phyloP scores from a whole-genome alignment of 2,888 invertebrate genomes.

The Volucella bombylans region DNA sequence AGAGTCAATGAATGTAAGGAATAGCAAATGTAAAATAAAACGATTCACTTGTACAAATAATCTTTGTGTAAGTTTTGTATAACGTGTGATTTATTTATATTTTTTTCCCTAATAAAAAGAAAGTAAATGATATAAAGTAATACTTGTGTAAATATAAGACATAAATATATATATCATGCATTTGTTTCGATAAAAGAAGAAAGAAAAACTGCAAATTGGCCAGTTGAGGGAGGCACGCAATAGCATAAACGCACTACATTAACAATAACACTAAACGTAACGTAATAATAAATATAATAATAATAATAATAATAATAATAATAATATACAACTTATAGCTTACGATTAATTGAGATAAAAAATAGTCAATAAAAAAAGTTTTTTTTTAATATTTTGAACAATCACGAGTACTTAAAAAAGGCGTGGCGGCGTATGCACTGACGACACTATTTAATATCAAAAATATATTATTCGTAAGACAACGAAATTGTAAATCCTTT shows the following conservation, averaged over 20 bases:
- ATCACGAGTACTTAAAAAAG: slow-evolving; percentile 54
- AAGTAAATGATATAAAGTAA: slow-evolving; percentile 30
- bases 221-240: slow-evolving; percentile 48
- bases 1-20: too few relatives aligned
- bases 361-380: slow-evolving; percentile 37
- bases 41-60: slow-evolving; percentile 13
- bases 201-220: slow-evolving; percentile 51
- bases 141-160: slow-evolving; percentile 32
- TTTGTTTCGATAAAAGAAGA: slow-evolving; percentile 36
- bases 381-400: slow-evolving; percentile 46
- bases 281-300: slow-evolving; percentile 69
- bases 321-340: slow-evolving; percentile 70
- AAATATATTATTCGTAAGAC: slow-evolving; percentile 61
- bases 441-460: slow-evolving; percentile 67
- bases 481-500: slow-evolving; percentile 48
- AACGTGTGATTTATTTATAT: slow-evolving; percentile 13
- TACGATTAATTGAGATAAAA: slow-evolving; percentile 66
- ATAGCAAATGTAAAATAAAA: slow-evolving; percentile 1
- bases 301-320: slow-evolving; percentile 58
- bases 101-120: slow-evolving; percentile 16
- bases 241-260: slow-evolving; percentile 53
- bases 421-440: background rate
- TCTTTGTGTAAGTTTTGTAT: background rate
- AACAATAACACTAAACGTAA: slow-evolving; percentile 69
- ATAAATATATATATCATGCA: slow-evolving; percentile 29